These are phyloP conservation scores for Brachionus rotundiformis DNA, from an alignment of 1,140 invertebrate species.

Conservation along the genomic window DNA sequence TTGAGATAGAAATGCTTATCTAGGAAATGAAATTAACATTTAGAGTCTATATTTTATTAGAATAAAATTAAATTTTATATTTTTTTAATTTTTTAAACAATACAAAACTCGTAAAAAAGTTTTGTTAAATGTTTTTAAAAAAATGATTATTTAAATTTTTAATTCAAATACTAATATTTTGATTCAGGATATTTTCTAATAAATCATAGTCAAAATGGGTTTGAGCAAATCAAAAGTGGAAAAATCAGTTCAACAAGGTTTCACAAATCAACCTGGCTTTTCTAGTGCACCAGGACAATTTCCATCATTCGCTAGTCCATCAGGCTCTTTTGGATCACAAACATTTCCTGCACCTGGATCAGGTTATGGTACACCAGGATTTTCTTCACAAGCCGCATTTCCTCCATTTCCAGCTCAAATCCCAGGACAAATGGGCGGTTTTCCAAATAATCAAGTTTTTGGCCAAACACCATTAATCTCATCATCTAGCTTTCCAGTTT, in stretches of 20 bases:
- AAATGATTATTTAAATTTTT: too few relatives aligned
- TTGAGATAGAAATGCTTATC: not conserved
- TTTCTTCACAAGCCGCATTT: constrained; percentile 5
- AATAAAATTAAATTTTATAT: constrained; percentile 26
- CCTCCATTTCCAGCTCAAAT: constrained; percentile 49
- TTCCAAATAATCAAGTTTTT: constrained; percentile 22
- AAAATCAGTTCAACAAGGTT: constrained; percentile 49
- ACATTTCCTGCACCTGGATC: not conserved
- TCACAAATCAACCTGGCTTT: constrained; percentile 34
- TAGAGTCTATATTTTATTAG: constrained; percentile 16
- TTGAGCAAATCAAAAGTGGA: constrained; percentile 43
- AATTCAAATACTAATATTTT: not conserved
- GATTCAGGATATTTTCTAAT: not conserved
- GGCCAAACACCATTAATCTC: not conserved
- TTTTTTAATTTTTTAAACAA: not conserved
- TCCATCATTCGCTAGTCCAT: constrained; percentile 1
- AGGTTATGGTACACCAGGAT: not conserved
- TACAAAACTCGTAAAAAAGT: constrained; percentile 35
- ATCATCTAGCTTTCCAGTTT: constrained; percentile 32
- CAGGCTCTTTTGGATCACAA: constrained; percentile 7
- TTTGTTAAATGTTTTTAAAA: not conserved
- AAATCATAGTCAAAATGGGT: constrained; percentile 40
- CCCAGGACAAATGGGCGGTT: not conserved
- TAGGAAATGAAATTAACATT: not conserved
- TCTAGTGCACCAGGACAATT: constrained; percentile 15